Evolutionary conservation across 2,113 vertebrate genomes (phyloP), one percentile per base, ranked within the genome.

Genomic region (Smithornis capensis): DNA sequence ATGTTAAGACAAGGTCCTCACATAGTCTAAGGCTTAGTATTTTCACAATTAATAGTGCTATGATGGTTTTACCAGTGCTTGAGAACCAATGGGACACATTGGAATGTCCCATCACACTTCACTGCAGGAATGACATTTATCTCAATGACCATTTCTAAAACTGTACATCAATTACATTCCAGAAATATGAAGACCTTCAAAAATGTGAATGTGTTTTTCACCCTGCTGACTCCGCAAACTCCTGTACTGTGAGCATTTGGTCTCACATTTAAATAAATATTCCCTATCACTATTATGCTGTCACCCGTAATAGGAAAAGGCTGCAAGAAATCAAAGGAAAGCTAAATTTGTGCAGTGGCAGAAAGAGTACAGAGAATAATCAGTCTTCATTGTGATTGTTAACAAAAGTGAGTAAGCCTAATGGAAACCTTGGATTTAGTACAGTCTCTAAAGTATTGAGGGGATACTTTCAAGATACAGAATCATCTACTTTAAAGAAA

Each of bases 291-390:
- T 96, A 97, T 97, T 97, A 97, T 74, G 83, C 93, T 97, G 96
- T 96, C 96, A 94, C 93, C 95, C 95, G 78, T 96, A 97, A 96
- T 96, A 96, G 93, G 93, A 97, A 97, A 97, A 95, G 92, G 81
- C 95, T 97, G 95, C 50, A 59, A 96, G 95, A 95, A 96, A 97
- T 95, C 96, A 97, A 97, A 97, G 91, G 83, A 74, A 85, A 92
- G 69, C 42, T 92, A 94, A 97, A 94, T 95, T 87, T 88, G 75
- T 95, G 93, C 14, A 0, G 92, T 95, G 94, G 96, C 93, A 94
- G 90, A 96, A 95, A 94, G 91, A 4, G 19, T 93, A 96, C 50
- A 70, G 81, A 96, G 82, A 88, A 93, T 87, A 97, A 96, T 97
- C 96, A 88, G 84, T 95, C 88, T 96, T 95, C 90, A 69, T 80